Percentiles rank a stretch among this genome's conserved stretches.
Conservation (phyloP, 2,888 invertebrate genomes). For the Eudemis profundana region DNA sequence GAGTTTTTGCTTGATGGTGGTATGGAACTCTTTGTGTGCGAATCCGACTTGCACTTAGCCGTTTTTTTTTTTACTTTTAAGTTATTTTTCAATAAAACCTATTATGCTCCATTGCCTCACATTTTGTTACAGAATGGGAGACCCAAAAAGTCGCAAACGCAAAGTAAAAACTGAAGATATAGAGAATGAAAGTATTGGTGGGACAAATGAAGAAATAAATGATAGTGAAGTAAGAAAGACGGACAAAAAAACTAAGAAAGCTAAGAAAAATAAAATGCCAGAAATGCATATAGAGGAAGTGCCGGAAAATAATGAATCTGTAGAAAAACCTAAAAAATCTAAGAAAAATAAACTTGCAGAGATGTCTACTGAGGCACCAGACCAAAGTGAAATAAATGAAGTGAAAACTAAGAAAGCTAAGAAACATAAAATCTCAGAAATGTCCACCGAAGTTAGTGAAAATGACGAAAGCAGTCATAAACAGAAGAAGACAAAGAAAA, state of each 20-base stretch:
- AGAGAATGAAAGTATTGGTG: neutral
- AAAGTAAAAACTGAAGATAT: neutral
- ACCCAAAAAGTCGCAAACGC: constrained; percentile 12
- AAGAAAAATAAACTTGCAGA: neutral
- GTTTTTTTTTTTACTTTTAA: no score
- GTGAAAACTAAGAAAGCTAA: no score
- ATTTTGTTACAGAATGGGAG: constrained; percentile 24
- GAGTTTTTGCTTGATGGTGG: no score
- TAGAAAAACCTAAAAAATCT: neutral
- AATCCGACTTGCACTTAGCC: no score
- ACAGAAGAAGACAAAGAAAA: neutral
- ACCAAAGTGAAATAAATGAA: no score
- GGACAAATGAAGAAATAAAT: neutral
- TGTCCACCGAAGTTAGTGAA: neutral
- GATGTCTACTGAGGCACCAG: no score
- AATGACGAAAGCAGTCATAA: neutral
- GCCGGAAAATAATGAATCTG: neutral
- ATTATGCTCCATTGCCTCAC: no score
- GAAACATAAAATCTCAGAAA: neutral
- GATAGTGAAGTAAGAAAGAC: neutral
- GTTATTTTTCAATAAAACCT: no score
- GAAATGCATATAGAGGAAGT: neutral
- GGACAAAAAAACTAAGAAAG: constrained; percentile 11
- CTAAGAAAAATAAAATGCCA: neutral
- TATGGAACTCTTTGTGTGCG: no score